A percentile compares a stretch with the other conserved stretches of the same genome.
Conservation (phyloP, 2,888 invertebrate genomes). For the Anticlea derivata region DNA sequence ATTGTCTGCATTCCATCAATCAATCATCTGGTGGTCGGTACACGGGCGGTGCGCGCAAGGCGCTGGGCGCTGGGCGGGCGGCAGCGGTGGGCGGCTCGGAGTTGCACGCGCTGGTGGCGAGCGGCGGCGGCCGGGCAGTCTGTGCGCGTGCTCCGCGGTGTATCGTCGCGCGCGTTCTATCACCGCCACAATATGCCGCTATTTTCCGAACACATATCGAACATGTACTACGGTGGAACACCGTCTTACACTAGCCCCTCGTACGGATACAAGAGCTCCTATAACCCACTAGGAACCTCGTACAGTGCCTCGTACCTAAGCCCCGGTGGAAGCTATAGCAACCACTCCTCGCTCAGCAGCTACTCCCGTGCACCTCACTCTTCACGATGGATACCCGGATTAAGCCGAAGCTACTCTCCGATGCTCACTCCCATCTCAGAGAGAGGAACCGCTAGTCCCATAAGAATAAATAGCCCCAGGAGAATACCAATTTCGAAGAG, state of each 20-base stretch:
- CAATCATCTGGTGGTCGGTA: constrained; percentile 67
- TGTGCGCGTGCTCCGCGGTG: constrained; percentile 58
- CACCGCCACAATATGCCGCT: constrained; percentile 83
- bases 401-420: constrained; percentile 86
- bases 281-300: constrained; percentile 63
- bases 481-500: constrained; percentile 78
- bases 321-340: constrained; percentile 74
- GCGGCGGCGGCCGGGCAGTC: constrained; percentile 60
- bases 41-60: constrained; percentile 44
- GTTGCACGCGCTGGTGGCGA: constrained; percentile 41
- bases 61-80: constrained; percentile 32
- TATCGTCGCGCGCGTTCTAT: constrained; percentile 47
- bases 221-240: constrained; percentile 80
- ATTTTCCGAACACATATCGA: constrained; percentile 87
- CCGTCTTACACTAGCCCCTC: constrained; percentile 78
- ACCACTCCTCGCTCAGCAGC: constrained; percentile 76
- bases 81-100: constrained; percentile 39
- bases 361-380: constrained; percentile 81
- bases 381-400: constrained; percentile 66
- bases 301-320: constrained; percentile 80
- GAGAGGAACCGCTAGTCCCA: constrained; percentile 63
- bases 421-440: constrained; percentile 88
- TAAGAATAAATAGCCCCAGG: constrained; percentile 72
- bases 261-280: constrained; percentile 72
- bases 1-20: constrained; percentile 71